Evolutionary conservation across 2,113 vertebrate genomes (phyloP), one percentile per base, ranked within the genome.

Genomic region (Carlito syrichta): DNA sequence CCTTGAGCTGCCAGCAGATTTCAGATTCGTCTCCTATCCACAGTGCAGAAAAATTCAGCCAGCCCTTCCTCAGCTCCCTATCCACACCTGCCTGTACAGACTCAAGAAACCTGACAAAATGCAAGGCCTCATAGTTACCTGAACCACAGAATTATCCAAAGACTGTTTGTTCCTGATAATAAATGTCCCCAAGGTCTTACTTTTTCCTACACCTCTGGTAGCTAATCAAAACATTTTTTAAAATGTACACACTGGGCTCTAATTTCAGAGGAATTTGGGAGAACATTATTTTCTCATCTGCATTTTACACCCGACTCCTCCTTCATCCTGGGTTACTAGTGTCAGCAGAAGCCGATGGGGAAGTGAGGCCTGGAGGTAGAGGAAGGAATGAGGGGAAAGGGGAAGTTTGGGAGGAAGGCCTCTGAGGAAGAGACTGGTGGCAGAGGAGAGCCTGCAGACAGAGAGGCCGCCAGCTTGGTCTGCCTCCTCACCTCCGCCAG

Each of bases 281-380:
- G 68, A 43, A 82, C 30, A 48, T 45, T 58, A 17, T 50, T 94
- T 91, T 78, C 38, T 73, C 38, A 35, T 62, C 38, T 92, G 66
- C 10, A 50, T 78, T 68, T 86, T 76, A 69, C 13, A 11, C 84
- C 35, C 6, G 7, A 19, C 32, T 81, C 19, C 56, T 43, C 50
- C 43, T 93, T 86, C 84, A 63, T 87, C 76, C n/a, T 77, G 54
- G 83, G 58, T 45, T 83, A 96, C 88, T 94, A 8, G 40, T 60
- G 91, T 97, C 96, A 97, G 98, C 97, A 97, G 69, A 95, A 96
- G 25, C 66, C 30, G 40, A 93, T 86, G 95, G 89, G 98, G 97
- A 98, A 98, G 97, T 97, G 89, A 66, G 45, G 52, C 60, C 91
- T 91, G 78, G 94, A 69, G 77, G 13, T 6, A 78, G 62, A 43